Conservation (phyloP, 2,797 vertebrate genomes). For the Enoplosus armatus region DNA sequence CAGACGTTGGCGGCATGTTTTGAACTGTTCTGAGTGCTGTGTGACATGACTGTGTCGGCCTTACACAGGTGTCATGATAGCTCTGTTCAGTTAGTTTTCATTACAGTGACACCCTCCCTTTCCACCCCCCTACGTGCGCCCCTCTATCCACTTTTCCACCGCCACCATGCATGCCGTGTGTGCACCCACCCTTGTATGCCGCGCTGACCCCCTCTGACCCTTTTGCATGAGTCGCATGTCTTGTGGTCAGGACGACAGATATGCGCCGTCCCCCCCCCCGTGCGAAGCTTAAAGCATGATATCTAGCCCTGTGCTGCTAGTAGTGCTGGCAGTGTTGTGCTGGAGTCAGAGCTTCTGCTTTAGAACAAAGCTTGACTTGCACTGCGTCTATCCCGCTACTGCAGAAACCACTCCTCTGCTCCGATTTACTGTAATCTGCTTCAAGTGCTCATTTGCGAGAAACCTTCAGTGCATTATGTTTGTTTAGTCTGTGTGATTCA, state of each 20-base stretch:
- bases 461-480: neutral
- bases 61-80: slow-evolving; percentile 44
- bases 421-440: slow-evolving; percentile 3
- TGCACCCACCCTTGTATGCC: slow-evolving; percentile 65
- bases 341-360: slow-evolving; percentile 16
- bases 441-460: slow-evolving; percentile 34
- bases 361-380: slow-evolving; percentile 19
- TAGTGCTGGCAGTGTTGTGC: slow-evolving; percentile 12
- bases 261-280: slow-evolving; percentile 9
- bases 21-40: neutral
- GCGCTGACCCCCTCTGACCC: slow-evolving; percentile 50
- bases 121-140: neutral
- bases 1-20: neutral
- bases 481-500: slow-evolving; percentile 36
- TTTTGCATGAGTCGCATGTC: slow-evolving; percentile 87
- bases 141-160: slow-evolving; percentile 33
- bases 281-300: slow-evolving; percentile 51
- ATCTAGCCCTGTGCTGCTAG: slow-evolving; percentile 17
- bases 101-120: slow-evolving; percentile 18
- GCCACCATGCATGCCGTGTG: slow-evolving; percentile 71
- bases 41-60: slow-evolving; percentile 45
- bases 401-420: slow-evolving; percentile 6
- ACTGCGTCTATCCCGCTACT: slow-evolving; percentile 21
- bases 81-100: slow-evolving; percentile 28
- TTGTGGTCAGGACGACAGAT: slow-evolving; percentile 45